Conservation (phyloP, 1,140 invertebrate species). For the Patella vulgata region DNA sequence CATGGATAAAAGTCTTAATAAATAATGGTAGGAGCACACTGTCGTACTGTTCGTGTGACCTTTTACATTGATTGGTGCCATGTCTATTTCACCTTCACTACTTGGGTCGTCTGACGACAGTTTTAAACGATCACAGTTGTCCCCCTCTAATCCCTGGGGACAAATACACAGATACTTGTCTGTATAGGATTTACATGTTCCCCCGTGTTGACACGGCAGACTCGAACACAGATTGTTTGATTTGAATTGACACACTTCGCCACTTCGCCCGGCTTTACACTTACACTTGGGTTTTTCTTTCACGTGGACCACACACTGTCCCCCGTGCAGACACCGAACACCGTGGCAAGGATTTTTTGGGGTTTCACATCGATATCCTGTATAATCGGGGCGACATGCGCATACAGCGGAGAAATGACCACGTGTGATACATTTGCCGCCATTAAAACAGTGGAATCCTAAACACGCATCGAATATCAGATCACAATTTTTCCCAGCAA, state of each 20-base stretch:
- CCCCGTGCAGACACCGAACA: conserved; percentile 34
- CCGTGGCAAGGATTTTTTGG: conserved; percentile 34
- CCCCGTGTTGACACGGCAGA: background rate
- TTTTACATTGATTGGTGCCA: too few species aligned
- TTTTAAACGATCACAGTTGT: too few species aligned
- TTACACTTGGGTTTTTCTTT: too few species aligned
- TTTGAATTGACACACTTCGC: background rate
- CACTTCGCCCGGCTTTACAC: too few species aligned
- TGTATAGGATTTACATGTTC: background rate
- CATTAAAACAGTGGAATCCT: conserved; percentile 36
- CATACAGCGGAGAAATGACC: conserved; percentile 24
- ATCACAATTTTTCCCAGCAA: conserved; percentile 38
- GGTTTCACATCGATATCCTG: conserved; percentile 39
- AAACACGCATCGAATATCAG: conserved; percentile 34
- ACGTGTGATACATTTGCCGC: conserved; percentile 28
- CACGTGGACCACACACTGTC: conserved; percentile 20
- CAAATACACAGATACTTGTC: too few species aligned
- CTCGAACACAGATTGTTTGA: background rate
- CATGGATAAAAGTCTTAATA: too few species aligned
- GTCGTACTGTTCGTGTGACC: too few species aligned
- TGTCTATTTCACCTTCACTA: too few species aligned
- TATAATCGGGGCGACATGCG: conserved; percentile 38
- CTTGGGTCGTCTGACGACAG: too few species aligned
- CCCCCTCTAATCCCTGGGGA: too few species aligned
- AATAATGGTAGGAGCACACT: too few species aligned